Conservation (phyloP, 2,113 vertebrate species). For the Callopanchax toddi region DNA sequence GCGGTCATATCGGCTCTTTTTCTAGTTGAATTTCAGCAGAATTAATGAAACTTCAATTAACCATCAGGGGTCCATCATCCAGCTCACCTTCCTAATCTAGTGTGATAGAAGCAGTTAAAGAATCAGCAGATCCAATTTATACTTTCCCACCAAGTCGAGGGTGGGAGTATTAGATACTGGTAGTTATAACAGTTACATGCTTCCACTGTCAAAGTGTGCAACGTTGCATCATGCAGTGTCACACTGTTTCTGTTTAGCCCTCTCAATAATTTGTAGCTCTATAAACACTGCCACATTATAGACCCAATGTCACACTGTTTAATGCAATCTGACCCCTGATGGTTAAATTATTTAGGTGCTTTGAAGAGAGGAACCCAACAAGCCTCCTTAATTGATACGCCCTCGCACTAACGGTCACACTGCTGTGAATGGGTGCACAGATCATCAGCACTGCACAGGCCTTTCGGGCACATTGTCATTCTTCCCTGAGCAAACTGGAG, state of each 20-base stretch:
- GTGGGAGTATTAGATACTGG: constrained; percentile 26
- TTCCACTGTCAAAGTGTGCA: constrained; percentile 34
- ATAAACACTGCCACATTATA: constrained; percentile 56
- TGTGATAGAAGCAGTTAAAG: constrained; percentile 66
- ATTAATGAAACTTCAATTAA: constrained; percentile 82
- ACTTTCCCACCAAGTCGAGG: constrained; percentile 38
- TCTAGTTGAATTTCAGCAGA: constrained; percentile 70
- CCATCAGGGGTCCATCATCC: constrained; percentile 70
- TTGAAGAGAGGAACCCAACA: constrained; percentile 70
- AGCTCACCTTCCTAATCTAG: constrained; percentile 68
- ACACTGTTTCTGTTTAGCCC: constrained; percentile 39
- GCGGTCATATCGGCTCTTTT: constrained; percentile 70
- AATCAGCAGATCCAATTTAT: constrained; percentile 65
- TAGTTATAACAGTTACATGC: constrained; percentile 29
- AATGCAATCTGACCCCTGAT: constrained; percentile 73
- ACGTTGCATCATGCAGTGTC: constrained; percentile 21
- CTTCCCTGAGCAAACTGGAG: constrained; percentile 65
- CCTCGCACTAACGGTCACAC: constrained; percentile 44
- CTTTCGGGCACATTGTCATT: constrained; percentile 60
- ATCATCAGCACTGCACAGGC: constrained; percentile 40
- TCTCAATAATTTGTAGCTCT: constrained; percentile 43
- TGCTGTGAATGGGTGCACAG: constrained; percentile 50
- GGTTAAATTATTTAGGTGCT: constrained; percentile 77
- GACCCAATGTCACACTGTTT: constrained; percentile 64
- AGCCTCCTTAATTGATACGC: constrained; percentile 71